These are phyloP conservation scores for Ischnus inquisitorius DNA, from an alignment of 2,888 invertebrate species.

Conservation along the genomic window DNA sequence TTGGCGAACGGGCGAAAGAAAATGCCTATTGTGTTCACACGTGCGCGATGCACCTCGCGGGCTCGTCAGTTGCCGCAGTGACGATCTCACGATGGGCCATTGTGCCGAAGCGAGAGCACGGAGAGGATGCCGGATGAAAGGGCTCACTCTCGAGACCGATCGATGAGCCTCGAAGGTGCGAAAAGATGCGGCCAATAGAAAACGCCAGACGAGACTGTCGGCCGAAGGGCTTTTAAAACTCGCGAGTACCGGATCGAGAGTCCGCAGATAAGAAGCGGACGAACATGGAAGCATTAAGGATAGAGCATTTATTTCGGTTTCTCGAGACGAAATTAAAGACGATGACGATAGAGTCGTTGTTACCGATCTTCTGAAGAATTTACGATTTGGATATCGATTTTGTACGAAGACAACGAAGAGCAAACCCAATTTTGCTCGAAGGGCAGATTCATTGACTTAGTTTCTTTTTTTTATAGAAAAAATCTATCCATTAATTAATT, in stretches of 20 bases:
- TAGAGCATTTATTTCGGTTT: not conserved
- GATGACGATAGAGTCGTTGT: no score
- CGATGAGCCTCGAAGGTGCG: conserved; percentile 62
- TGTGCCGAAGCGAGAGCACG: conserved; percentile 10
- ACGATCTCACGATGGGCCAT: conserved; percentile 2
- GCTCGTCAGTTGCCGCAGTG: not conserved
- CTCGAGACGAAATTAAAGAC: no score
- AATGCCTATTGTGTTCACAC: conserved; percentile 12
- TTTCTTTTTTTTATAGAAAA: no score
- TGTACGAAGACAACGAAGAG: no score
- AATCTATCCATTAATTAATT: no score
- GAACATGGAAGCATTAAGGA: conserved; percentile 12
- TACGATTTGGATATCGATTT: no score
- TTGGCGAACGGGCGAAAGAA: conserved; percentile 21
- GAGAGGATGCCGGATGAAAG: conserved; percentile 15
- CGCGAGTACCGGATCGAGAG: conserved; percentile 50
- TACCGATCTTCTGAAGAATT: no score
- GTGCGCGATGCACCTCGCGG: conserved; percentile 7
- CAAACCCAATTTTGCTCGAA: no score
- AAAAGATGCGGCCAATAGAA: conserved; percentile 40
- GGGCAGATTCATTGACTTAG: no score
- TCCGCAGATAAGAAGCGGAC: conserved; percentile 4
- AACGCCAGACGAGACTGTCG: conserved; percentile 33
- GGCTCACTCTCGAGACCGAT: conserved; percentile 41
- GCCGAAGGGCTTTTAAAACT: conserved; percentile 43